A percentile compares a stretch with the other conserved stretches of the same genome.
These are phyloP conservation scores for Pardalotus punctatus DNA, from an alignment of 2,113 vertebrate genomes.

Conservation along the genomic window DNA sequence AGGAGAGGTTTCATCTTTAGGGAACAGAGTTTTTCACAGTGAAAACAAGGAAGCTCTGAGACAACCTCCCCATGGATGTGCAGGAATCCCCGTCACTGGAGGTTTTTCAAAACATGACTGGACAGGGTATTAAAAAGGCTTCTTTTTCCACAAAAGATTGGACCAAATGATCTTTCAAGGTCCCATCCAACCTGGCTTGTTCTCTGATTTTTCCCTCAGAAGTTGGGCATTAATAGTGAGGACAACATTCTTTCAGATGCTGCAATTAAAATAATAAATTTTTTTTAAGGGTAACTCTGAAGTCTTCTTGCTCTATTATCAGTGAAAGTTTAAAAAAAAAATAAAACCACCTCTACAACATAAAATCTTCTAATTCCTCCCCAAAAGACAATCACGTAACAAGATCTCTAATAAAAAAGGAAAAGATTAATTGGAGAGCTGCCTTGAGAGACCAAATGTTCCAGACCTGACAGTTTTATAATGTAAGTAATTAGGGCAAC, in stretches of 20 bases:
- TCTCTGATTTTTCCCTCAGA: background rate
- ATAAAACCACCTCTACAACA: background rate
- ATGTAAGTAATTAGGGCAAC: conserved; percentile 54
- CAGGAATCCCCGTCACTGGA: background rate
- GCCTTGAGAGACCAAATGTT: conserved; percentile 51
- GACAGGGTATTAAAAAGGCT: background rate
- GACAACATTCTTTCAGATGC: background rate
- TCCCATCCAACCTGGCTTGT: background rate
- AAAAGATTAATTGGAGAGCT: conserved; percentile 72
- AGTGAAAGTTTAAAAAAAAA: background rate
- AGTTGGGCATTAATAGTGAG: background rate
- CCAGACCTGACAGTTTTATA: conserved; percentile 65
- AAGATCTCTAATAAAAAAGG: conserved; percentile 58
- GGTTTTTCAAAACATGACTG: background rate
- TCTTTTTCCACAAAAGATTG: background rate
- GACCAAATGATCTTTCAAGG: background rate
- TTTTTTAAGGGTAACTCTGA: background rate
- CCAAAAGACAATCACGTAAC: conserved; percentile 47
- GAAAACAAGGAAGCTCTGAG: background rate
- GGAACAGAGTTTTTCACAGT: background rate
- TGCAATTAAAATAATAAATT: background rate
- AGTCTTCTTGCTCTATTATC: background rate
- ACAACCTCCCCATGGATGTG: background rate
- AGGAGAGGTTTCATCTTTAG: background rate
- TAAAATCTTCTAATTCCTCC: conserved; percentile 15